Evolutionary conservation across 2,113 vertebrate genomes (phyloP).

Genomic region (Mus spicilegus): DNA sequence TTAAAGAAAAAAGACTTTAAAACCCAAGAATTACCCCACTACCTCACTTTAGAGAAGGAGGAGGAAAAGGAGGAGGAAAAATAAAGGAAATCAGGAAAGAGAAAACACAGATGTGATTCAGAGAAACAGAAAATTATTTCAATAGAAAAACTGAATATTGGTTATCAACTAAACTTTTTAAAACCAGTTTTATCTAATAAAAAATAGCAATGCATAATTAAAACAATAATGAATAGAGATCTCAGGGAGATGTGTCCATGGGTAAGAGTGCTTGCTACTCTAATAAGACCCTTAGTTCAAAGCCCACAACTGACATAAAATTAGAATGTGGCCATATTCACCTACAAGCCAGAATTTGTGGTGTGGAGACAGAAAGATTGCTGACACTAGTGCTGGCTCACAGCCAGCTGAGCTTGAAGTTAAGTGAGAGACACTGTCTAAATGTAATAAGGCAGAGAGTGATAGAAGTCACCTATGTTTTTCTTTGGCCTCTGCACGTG

Average conservation of each 20-base stretch:
- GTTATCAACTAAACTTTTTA: neutral
- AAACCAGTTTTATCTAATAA: neutral
- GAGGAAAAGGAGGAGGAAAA: too few species aligned
- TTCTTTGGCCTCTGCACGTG: neutral
- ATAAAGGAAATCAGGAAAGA: neutral
- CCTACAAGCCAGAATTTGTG: accelerated
- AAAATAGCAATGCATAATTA: neutral
- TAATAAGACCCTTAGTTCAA: neutral
- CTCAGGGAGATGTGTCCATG: neutral
- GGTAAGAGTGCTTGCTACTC: neutral
- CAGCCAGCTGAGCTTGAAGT: neutral
- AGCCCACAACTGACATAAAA: neutral
- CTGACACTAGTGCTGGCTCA: neutral
- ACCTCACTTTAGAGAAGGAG: too few species aligned
- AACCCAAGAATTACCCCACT: neutral
- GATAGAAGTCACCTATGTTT: too few species aligned
- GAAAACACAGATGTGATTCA: neutral
- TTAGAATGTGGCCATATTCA: too few species aligned
- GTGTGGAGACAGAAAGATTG: neutral
- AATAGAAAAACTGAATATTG: neutral
- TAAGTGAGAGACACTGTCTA: neutral
- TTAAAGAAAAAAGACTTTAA: neutral
- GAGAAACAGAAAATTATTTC: neutral
- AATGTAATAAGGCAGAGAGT: neutral
- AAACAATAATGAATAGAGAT: neutral